These are phyloP conservation scores for Gallinago solitaria DNA, from an alignment of 2,797 vertebrate genomes.

Conservation along the genomic window DNA sequence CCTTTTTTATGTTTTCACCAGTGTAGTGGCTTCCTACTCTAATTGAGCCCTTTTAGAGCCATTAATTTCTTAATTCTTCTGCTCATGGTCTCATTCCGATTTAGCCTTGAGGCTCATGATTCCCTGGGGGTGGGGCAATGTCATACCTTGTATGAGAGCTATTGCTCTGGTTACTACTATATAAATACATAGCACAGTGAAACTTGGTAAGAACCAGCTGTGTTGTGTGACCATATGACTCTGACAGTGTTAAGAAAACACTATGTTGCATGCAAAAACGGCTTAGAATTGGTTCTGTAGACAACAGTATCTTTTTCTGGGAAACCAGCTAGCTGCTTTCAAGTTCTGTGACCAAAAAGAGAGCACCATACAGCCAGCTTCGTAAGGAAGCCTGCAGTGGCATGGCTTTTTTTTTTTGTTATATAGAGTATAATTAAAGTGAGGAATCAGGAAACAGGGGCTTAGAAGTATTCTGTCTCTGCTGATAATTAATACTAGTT, in stretches of 20 bases:
- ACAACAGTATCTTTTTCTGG: background rate
- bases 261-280: background rate
- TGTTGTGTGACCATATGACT: background rate
- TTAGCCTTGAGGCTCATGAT: background rate
- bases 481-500: background rate
- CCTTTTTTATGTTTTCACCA: background rate
- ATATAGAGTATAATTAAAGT: background rate
- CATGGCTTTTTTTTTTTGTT: background rate
- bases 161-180: background rate
- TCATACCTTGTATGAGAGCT: background rate
- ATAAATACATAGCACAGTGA: background rate
- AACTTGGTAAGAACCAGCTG: background rate
- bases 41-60: background rate
- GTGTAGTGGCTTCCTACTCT: background rate
- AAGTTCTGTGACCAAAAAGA: background rate
- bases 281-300: background rate
- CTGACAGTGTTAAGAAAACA: background rate
- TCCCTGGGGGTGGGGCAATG: background rate
- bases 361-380: background rate
- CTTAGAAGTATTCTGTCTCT: background rate
- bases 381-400: background rate
- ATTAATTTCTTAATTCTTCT: background rate
- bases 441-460: background rate
- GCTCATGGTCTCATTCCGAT: background rate
- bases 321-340: background rate